Percentiles rank a stretch among this genome's conserved stretches.
These are phyloP conservation scores for Crossaster papposus DNA, from an alignment of 53 echinoderm and acorn worm genomes.

Conservation along the genomic window DNA sequence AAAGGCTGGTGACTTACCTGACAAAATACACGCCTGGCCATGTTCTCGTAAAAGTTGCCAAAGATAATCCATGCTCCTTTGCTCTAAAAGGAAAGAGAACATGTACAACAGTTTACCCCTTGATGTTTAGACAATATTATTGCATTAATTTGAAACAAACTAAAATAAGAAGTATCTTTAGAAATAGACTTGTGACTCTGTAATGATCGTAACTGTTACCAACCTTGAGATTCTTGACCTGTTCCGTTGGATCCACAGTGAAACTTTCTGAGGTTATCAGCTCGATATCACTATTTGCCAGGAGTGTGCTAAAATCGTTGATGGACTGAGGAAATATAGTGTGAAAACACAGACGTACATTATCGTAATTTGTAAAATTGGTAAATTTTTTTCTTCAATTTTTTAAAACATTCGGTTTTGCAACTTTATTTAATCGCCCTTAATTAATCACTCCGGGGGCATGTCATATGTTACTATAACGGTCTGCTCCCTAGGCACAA, in stretches of 20 bases:
- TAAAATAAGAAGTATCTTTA: no score
- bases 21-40: conserved; percentile 86
- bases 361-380: no score
- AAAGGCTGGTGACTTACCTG: conserved; percentile 54
- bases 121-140: not conserved
- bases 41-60: conserved; percentile 81
- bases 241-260: conserved; percentile 74
- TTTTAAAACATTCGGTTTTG: no score
- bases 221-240: conserved; percentile 83
- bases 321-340: conserved; percentile 59
- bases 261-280: conserved; percentile 87
- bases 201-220: no score
- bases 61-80: conserved; percentile 86
- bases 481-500: no score
- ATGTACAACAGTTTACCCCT: not conserved
- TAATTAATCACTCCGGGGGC: no score
- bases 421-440: no score
- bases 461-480: no score
- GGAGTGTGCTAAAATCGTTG: conserved; percentile 73
- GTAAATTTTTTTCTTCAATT: no score
- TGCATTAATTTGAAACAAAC: no score
- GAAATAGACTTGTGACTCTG: no score
- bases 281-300: conserved; percentile 61
- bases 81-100: conserved; percentile 42
- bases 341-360: not conserved